These are phyloP conservation scores for Teleogryllus oceanicus DNA, from an alignment of 2,888 invertebrate species.

Conservation along the genomic window DNA sequence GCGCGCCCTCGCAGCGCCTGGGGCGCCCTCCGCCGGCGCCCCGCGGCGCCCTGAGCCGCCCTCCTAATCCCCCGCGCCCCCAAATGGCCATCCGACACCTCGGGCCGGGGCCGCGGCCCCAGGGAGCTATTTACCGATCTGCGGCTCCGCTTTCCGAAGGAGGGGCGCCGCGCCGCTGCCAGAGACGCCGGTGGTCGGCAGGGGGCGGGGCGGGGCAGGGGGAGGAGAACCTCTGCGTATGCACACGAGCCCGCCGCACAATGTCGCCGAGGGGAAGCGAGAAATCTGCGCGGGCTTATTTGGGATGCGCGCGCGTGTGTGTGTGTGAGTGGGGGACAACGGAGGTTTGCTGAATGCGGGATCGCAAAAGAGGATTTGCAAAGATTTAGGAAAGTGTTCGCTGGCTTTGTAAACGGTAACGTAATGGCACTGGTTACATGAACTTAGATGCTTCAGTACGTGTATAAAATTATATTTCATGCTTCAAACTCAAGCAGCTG, in stretches of 20 bases:
- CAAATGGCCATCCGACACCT: conserved; percentile 18
- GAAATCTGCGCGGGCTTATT: neutral
- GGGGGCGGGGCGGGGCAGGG: neutral
- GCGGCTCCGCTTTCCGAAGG: conserved; percentile 1
- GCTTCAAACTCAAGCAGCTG: no score
- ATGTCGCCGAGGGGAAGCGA: neutral
- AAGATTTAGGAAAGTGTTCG: no score
- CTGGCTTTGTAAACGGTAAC: no score
- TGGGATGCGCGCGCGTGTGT: no score
- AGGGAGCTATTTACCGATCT: conserved; percentile 2
- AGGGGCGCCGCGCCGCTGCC: neutral
- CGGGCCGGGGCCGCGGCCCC: neutral
- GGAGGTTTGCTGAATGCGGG: no score
- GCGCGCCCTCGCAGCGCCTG: neutral
- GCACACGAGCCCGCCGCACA: neutral
- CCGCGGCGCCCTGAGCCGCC: neutral
- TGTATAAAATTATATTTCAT: no score
- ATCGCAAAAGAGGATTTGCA: no score
- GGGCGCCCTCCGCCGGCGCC: neutral
- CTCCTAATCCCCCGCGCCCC: conserved; percentile 3
- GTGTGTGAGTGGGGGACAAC: no score
- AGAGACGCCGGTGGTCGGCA: no score
- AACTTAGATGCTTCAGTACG: no score
- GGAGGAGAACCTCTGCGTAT: neutral
- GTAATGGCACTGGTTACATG: no score